Evolutionary conservation across 1,140 invertebrate genomes (phyloP), one percentile per base, ranked within the genome.

Genomic region (Bombus superbus): DNA sequence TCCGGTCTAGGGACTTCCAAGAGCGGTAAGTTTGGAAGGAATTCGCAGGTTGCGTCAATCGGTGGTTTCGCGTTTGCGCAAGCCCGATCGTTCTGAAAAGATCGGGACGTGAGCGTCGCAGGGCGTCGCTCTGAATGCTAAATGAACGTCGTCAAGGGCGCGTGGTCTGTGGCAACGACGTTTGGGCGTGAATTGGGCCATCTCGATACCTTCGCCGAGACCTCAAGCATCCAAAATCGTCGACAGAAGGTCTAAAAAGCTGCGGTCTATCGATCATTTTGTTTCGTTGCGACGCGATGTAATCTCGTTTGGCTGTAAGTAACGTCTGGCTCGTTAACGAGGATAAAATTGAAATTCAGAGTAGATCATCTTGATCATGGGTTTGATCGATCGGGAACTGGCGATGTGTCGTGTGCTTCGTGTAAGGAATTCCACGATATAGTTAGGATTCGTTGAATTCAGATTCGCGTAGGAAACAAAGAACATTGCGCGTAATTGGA

Each of bases 51-150:
- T 85, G 78, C 83, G 64, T 57, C 73, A 89, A 82, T 82, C 86
- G 86, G 47, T 59, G 72, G 64, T n/a, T 69, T 40, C 44, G 42
- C 69, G 62, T 62, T 89, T 89, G 83, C 84, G 88, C 59, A 89
- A 89, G 77, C 53, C 47, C 89, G 88, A 93, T 92, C 91, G 91
- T 93, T 92, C 89, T 86, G 74, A 91, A 89, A 91, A 91, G 89
- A 92, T 92, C 90, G 88, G 38, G 40, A 85, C 91, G 90, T 71
- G 79, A 71, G 86, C 89, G 86, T 88, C 44, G 40, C 79, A 42
- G 75, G 59, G 59, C 59, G 57, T 64, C 75, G 75, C 59, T 66
- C 18, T 89, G 90, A 89, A 91, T 91, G 86, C 68, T 89, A 91
- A 91, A 76, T 40, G 66, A 66, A 74, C 42, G 57, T 86, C 42